A percentile compares a stretch with the other conserved stretches of the same genome.
Evolutionary conservation across 2,113 vertebrate genomes (phyloP).

Genomic region (Catagonus wagneri): DNA sequence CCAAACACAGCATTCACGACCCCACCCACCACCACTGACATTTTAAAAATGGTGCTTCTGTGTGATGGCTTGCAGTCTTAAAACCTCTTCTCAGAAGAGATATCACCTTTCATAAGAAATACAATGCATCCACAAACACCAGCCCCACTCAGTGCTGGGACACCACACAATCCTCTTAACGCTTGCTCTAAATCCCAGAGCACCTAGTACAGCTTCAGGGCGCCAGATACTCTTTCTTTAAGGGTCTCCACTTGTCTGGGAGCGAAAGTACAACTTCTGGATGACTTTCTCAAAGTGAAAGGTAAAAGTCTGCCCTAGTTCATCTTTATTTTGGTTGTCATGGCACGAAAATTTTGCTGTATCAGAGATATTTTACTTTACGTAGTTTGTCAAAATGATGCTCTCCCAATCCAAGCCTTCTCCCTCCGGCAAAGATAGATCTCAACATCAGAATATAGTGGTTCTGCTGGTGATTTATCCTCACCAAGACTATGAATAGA

Average conservation of each 20-base stretch:
- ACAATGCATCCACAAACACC: not conserved
- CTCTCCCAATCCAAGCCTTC: not conserved
- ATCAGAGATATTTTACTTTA: constrained; percentile 13
- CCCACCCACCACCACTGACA: not conserved
- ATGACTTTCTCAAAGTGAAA: not conserved
- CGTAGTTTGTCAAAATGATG: not conserved
- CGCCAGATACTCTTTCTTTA: not conserved
- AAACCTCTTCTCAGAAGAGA: not conserved
- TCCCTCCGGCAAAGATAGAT: not conserved
- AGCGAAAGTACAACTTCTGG: not conserved
- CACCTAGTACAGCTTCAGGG: not conserved
- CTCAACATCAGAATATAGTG: not conserved
- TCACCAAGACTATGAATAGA: not conserved
- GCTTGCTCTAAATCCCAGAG: not conserved
- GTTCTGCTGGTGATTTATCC: constrained; percentile 9
- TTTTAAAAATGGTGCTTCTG: not conserved
- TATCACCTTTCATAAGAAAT: not conserved
- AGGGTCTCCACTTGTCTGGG: not conserved
- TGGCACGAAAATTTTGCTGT: constrained; percentile 33
- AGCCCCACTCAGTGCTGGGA: not conserved
- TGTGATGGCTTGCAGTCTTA: not conserved
- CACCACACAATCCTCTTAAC: not conserved
- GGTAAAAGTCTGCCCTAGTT: not conserved
- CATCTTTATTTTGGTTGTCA: not conserved
- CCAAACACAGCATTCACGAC: not conserved